Evolutionary conservation across 1,140 invertebrate genomes (phyloP).

Genomic region (Diploscapter pachys): DNA sequence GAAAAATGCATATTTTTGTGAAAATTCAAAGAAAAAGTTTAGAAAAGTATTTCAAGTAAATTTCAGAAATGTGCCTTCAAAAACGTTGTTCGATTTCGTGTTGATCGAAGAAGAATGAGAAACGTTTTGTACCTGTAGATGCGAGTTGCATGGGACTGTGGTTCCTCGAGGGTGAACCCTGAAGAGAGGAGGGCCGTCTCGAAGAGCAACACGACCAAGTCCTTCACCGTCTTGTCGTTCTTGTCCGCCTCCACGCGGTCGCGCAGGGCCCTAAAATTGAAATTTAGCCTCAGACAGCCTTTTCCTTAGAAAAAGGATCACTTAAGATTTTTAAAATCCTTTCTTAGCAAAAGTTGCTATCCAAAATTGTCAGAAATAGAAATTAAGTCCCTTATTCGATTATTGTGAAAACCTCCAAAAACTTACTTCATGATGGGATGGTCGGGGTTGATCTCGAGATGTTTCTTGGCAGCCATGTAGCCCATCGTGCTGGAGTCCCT

Average conservation of each 20-base stretch:
- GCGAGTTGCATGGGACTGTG: slow-evolving; percentile 65
- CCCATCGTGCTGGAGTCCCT: slow-evolving; percentile 87
- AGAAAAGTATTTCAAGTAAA: no score
- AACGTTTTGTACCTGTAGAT: slow-evolving; percentile 63
- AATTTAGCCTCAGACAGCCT: background rate
- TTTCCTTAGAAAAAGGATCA: no score
- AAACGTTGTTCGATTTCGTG: no score
- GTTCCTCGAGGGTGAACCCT: slow-evolving; percentile 85
- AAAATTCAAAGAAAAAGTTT: no score
- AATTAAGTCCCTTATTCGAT: background rate
- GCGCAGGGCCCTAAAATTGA: slow-evolving; percentile 67
- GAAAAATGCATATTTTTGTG: background rate
- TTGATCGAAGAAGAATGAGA: background rate
- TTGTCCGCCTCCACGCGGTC: slow-evolving; percentile 89
- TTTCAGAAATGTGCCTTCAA: no score
- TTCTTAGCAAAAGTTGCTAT: background rate
- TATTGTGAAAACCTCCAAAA: background rate
- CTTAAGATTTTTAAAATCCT: no score
- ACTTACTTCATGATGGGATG: slow-evolving; percentile 80
- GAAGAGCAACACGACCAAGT: slow-evolving; percentile 85
- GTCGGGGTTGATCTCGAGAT: slow-evolving; percentile 95
- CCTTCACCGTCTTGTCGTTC: slow-evolving; percentile 93
- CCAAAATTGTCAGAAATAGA: background rate
- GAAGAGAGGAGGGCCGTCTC: slow-evolving; percentile 87
- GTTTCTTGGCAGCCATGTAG: slow-evolving; percentile 95